Percentiles rank a stretch among this genome's conserved stretches.
These are phyloP conservation scores for Syrphus vitripennis DNA, from an alignment of 2,888 invertebrate genomes.

Conservation along the genomic window DNA sequence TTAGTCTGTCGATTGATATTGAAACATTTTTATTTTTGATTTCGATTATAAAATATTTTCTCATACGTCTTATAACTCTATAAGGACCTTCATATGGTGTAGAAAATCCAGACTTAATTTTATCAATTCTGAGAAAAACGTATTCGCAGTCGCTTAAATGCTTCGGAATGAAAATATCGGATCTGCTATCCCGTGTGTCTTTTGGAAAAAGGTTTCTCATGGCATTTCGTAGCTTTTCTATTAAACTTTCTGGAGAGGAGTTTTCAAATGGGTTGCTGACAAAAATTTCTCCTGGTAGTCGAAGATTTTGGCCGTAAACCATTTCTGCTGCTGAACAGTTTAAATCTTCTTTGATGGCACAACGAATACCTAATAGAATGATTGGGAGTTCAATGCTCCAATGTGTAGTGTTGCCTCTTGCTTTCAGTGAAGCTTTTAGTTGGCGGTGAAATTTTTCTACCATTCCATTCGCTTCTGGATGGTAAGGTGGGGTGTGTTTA, in stretches of 20 bases:
- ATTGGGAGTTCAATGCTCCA: background rate
- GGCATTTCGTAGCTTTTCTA: background rate
- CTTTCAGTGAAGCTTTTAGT: constrained; percentile 12
- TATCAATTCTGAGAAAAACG: background rate
- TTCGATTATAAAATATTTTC: background rate
- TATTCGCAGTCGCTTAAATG: background rate
- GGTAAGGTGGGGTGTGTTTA: constrained; percentile 40
- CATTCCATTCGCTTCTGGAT: constrained; percentile 46
- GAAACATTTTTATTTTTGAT: background rate
- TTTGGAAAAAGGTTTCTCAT: background rate
- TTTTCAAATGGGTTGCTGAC: background rate
- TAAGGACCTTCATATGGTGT: background rate
- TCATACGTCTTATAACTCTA: background rate
- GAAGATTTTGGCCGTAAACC: background rate
- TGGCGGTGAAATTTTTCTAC: constrained; percentile 47
- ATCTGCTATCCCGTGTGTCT: background rate
- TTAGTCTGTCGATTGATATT: background rate
- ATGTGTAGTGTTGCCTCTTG: background rate
- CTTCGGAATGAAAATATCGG: background rate
- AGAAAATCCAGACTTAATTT: background rate
- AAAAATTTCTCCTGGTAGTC: background rate
- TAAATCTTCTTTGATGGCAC: background rate
- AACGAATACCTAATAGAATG: background rate
- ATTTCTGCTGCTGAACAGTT: background rate
- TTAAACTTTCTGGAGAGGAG: background rate